Conservation (phyloP, 2,797 vertebrate genomes). For the Aselliscus stoliczkanus region DNA sequence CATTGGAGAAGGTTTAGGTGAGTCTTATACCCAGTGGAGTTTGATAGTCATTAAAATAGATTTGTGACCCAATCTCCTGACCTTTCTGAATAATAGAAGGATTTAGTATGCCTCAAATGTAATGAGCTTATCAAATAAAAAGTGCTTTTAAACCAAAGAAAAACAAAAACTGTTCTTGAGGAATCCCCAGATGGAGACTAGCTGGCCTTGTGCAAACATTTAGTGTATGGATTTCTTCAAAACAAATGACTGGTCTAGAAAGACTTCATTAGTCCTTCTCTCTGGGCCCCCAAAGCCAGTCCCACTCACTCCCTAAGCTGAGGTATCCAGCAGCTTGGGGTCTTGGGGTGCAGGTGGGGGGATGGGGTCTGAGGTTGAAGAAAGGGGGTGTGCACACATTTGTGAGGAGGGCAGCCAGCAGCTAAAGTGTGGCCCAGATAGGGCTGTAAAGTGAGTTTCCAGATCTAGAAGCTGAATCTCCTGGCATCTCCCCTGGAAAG, state of each 20-base stretch:
- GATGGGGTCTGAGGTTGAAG: background rate
- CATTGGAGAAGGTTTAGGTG: no score
- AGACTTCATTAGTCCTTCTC: background rate
- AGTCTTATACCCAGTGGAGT: background rate
- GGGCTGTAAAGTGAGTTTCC: background rate
- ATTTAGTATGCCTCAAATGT: background rate
- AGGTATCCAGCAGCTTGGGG: background rate
- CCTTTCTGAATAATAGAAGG: background rate
- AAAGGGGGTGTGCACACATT: accelerated
- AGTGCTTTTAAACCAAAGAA: background rate
- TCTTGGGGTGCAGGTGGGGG: background rate
- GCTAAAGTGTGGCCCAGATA: background rate
- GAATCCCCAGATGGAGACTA: background rate
- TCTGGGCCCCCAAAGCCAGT: background rate
- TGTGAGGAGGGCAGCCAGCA: background rate
- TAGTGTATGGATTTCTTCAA: background rate
- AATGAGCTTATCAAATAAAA: background rate
- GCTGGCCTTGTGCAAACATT: background rate
- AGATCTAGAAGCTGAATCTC: background rate
- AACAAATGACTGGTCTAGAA: background rate
- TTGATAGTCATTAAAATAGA: background rate
- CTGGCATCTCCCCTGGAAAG: background rate
- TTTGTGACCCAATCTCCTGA: background rate
- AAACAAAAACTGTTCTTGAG: background rate
- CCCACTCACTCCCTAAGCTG: background rate